Base-by-base conservation (phyloP, 2,113 vertebrate genomes). In the Albula glossodonta region DNA sequence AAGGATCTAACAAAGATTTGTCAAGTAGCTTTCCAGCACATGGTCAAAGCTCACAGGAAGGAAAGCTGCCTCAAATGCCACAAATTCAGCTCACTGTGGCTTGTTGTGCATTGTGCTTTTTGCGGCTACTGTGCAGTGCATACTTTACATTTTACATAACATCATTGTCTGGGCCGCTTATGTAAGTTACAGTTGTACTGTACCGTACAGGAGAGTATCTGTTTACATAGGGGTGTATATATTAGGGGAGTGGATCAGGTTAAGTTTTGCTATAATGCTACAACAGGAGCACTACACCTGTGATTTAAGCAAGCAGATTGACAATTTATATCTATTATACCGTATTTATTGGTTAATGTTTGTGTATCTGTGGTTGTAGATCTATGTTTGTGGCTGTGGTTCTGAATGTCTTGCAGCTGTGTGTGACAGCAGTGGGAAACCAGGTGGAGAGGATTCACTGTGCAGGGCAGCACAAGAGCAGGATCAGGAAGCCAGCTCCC, bases 91-190 rank as follows among this genome's bases (percentile, higher is more conserved):
- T 41, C 31, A 41, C 31, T 66, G 4, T 66, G 17, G 60, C 0
- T 66, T 66, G 17, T 66, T 66, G 19, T 19, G 60, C 60, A 19
- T 19, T 66, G 60, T 66, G 17, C 17, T 66, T 15, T 19, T 66
- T 66, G 60, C 22, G 3, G 60, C 22, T 5, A 66, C 60, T 66
- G 7, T 74, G 31, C 70, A 31, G 70, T 10, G 25, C 70, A 74
- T 74, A 31, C 70, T 74, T 74, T n/a, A 31, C 70, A n/a, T 74
- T 74, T 74, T 74, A 74, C 70, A 31, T 74, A 74, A 31, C 63
- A n/a, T 70, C 8, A n/a, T 70, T 70, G 22, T 70, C 70, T 74
- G 70, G 70, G 70, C 70, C 31, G n/a, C 70, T 74, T 74, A n/a
- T 31, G 70, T 74, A 31, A 25, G 22, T 74, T n/a, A n/a, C 70